phyloP scores from a whole-genome alignment of 2,113 vertebrate genomes.

The Trinectes maculatus region DNA sequence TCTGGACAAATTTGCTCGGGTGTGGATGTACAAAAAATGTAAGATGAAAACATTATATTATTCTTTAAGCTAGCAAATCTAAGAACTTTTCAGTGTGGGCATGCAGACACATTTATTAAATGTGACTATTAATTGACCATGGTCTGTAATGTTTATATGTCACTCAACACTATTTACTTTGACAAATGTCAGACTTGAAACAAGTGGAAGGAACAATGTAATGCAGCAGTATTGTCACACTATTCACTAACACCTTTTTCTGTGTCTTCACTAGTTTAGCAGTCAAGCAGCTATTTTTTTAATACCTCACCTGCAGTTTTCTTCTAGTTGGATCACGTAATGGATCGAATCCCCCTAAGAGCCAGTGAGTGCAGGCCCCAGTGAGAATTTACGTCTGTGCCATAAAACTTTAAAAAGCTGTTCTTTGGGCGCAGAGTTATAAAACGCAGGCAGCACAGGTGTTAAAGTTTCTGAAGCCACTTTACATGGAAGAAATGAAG shows the following conservation, averaged over 20 bases:
- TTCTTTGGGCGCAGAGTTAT: conserved; percentile 18
- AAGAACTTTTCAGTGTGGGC: conserved; percentile 74
- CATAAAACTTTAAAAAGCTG: conserved; percentile 38
- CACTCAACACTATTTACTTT: conserved; percentile 61
- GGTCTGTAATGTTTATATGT: conserved; percentile 74
- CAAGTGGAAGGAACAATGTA: conserved; percentile 28
- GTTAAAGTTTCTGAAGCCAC: conserved; percentile 22
- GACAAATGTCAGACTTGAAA: conserved; percentile 56
- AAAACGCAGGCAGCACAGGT: conserved; percentile 13
- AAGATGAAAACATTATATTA: conserved; percentile 64
- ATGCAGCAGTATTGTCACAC: conserved; percentile 45
- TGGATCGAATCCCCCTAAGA: conserved; percentile 51
- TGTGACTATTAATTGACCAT: conserved; percentile 74
- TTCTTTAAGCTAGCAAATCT: conserved; percentile 69
- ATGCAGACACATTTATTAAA: conserved; percentile 79
- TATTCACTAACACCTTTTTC: conserved; percentile 46
- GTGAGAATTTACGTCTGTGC: conserved; percentile 56
- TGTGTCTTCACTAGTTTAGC: conserved; percentile 37
- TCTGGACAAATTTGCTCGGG: conserved; percentile 68
- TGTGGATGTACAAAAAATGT: conserved; percentile 65
- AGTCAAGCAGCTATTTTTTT: conserved; percentile 19
- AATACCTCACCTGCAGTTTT: conserved; percentile 13
- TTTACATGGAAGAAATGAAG: conserved; percentile 34
- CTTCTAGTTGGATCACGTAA: conserved; percentile 22
- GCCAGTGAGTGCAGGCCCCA: conserved; percentile 49